Conservation (phyloP, 2,888 invertebrate genomes). For the Muschampia plurimacula region DNA sequence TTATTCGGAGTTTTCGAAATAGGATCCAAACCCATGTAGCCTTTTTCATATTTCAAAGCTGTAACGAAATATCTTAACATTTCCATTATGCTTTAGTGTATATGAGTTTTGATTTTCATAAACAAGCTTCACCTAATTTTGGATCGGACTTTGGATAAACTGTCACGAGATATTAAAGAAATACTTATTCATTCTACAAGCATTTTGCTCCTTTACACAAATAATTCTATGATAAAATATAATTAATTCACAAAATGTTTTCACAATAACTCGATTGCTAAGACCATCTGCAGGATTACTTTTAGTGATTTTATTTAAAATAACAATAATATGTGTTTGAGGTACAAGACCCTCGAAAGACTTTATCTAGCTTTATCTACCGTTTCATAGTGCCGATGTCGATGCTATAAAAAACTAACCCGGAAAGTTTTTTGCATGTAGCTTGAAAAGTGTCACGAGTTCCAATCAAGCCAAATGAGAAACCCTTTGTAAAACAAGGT, state of each 20-base stretch:
- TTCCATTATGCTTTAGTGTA: too few relatives aligned
- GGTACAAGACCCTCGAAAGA: slow-evolving; percentile 32
- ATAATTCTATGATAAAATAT: too few relatives aligned
- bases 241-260: not conserved
- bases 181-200: too few relatives aligned
- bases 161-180: not conserved
- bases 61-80: too few relatives aligned
- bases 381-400: not conserved
- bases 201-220: too few relatives aligned
- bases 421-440: slow-evolving; percentile 34
- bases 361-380: not conserved
- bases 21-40: too few relatives aligned
- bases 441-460: slow-evolving; percentile 33
- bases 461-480: slow-evolving; percentile 35
- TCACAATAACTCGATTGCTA: not conserved
- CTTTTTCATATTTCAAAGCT: too few relatives aligned
- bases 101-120: too few relatives aligned
- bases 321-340: slow-evolving; percentile 18
- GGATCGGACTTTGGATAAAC: too few relatives aligned
- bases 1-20: too few relatives aligned
- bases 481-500: slow-evolving; percentile 74
- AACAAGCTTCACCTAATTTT: too few relatives aligned
- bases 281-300: not conserved
- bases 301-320: not conserved
- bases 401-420: slow-evolving; percentile 19